These are phyloP conservation scores for Chaetops frenatus DNA, from an alignment of 2,113 vertebrate genomes.

Conservation along the genomic window DNA sequence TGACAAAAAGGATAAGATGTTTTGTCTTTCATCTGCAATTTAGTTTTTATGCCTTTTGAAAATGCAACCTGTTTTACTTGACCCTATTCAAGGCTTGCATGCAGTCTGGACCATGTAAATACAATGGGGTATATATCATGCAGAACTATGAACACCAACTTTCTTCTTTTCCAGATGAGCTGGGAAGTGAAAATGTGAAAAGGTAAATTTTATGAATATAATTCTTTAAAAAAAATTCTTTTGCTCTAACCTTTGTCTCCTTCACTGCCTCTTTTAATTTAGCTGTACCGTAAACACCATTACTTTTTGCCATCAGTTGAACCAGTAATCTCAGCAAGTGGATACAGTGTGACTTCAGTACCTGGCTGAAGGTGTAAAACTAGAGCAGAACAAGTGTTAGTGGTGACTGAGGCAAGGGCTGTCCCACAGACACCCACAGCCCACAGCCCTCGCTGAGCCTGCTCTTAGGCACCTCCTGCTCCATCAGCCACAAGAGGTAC, in stretches of 20 bases:
- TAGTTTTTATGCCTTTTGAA: not conserved
- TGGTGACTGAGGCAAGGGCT: not conserved
- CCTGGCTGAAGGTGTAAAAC: not conserved
- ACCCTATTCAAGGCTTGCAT: not conserved
- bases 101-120: not conserved
- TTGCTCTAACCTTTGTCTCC: not conserved
- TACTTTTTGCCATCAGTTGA: not conserved
- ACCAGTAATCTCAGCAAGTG: not conserved
- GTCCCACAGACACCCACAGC: not conserved
- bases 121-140: not conserved
- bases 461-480: not conserved
- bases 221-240: rapidly evolving
- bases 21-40: not conserved
- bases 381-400: not conserved
- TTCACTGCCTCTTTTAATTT: not conserved
- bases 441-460: rapidly evolving
- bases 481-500: not conserved
- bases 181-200: constrained; percentile 72
- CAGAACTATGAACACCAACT: not conserved
- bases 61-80: not conserved
- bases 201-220: constrained; percentile 60
- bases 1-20: not conserved
- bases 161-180: constrained; percentile 68
- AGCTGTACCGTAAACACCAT: not conserved
- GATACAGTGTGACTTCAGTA: not conserved